These are phyloP conservation scores for Anguilla rostrata DNA, from an alignment of 2,113 vertebrate genomes.

Conservation along the genomic window DNA sequence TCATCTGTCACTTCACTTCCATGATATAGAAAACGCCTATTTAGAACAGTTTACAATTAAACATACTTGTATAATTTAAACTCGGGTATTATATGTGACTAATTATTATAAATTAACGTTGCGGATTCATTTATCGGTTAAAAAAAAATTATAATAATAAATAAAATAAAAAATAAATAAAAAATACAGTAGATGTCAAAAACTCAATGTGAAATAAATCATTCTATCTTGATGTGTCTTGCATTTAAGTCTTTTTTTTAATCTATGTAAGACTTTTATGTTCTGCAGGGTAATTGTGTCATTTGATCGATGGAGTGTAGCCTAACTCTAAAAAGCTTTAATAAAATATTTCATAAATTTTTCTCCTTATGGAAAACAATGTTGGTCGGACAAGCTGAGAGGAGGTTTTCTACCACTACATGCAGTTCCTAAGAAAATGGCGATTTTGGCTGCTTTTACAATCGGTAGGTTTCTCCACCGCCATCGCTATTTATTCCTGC, in stretches of 20 bases:
- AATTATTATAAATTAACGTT: background rate
- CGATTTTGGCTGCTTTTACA: background rate
- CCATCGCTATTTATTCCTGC: background rate
- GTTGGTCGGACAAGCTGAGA: background rate
- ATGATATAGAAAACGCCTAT: no score
- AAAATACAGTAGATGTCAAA: no score
- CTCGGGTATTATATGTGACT: no score
- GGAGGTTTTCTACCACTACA: background rate
- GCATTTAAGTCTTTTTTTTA: background rate
- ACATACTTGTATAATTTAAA: no score
- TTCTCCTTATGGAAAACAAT: background rate
- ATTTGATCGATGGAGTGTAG: no score
- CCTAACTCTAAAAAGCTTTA: no score
- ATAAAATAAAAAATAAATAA: no score
- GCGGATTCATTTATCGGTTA: background rate
- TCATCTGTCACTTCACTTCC: no score
- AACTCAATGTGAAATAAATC: no score
- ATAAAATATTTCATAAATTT: background rate
- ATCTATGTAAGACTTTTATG: background rate
- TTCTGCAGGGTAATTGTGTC: background rate
- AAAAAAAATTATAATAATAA: background rate
- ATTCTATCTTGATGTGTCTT: no score
- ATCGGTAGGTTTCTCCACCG: background rate
- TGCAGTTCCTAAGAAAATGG: background rate
- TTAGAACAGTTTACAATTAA: no score